Conservation (phyloP, 2,797 vertebrate genomes). For the Sebastes steindachneri region DNA sequence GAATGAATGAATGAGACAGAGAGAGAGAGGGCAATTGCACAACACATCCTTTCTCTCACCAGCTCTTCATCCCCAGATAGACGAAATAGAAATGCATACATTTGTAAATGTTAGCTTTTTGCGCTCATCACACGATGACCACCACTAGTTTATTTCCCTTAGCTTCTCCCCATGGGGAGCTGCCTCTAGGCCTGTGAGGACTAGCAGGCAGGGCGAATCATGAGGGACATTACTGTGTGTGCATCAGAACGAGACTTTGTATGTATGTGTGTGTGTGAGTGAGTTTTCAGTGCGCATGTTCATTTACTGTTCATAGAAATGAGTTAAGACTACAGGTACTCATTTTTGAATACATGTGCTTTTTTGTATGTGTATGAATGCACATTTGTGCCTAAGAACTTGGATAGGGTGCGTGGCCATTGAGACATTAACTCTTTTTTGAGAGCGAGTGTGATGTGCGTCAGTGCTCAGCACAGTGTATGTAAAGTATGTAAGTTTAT, state of each 20-base stretch:
- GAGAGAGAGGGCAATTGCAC: slow-evolving; percentile 81
- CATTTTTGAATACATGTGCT: slow-evolving; percentile 71
- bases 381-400: slow-evolving; percentile 88
- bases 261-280: slow-evolving; percentile 1
- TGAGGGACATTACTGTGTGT: slow-evolving; percentile 61
- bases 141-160: slow-evolving; percentile 68
- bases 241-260: slow-evolving; percentile 50
- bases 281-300: slow-evolving; percentile 55
- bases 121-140: slow-evolving; percentile 60
- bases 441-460: slow-evolving; percentile 74
- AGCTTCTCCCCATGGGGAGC: slow-evolving; percentile 51
- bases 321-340: slow-evolving; percentile 82
- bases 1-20: slow-evolving; percentile 33
- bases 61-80: slow-evolving; percentile 80
- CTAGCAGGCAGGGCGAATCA: slow-evolving; percentile 60
- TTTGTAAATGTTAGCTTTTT: slow-evolving; percentile 81
- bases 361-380: slow-evolving; percentile 80
- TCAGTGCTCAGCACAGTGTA: slow-evolving; percentile 81
- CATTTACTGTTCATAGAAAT: slow-evolving; percentile 78
- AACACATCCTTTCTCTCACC: slow-evolving; percentile 86
- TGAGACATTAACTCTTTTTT: slow-evolving; percentile 87
- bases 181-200: slow-evolving; percentile 68
- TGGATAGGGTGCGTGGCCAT: slow-evolving; percentile 85
- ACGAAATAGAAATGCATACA: slow-evolving; percentile 75
- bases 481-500: slow-evolving; percentile 76